phyloP scores from a whole-genome alignment of 2,888 invertebrate species.

The Acanthopleura granulata region DNA sequence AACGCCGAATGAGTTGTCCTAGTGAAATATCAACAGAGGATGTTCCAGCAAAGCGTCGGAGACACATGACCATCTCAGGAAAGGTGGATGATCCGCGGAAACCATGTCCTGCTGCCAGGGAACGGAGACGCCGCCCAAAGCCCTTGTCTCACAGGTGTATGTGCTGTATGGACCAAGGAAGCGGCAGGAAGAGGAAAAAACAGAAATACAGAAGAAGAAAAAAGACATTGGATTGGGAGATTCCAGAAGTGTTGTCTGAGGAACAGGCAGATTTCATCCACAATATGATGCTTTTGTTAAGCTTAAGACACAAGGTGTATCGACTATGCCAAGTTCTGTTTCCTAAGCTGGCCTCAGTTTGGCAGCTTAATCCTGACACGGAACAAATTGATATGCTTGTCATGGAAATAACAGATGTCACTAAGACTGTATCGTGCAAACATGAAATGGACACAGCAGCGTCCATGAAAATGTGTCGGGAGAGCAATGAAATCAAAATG shows the following conservation, averaged over 20 bases:
- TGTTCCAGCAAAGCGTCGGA: not conserved
- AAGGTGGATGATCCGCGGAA: not conserved
- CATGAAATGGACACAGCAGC: not conserved
- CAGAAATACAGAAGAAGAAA: not conserved
- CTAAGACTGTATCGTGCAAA: not conserved
- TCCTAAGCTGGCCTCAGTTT: constrained; percentile 27
- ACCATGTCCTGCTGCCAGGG: not conserved
- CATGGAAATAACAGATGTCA: constrained; percentile 26
- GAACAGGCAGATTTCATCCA: constrained; percentile 34
- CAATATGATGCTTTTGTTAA: constrained; percentile 29
- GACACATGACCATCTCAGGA: not conserved
- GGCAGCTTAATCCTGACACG: constrained; percentile 31
- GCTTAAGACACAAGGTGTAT: constrained; percentile 38
- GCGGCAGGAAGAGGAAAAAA: constrained; percentile 2
- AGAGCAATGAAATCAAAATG: not conserved
- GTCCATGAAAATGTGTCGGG: not conserved
- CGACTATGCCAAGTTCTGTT: constrained; percentile 36
- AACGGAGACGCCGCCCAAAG: constrained; percentile 6
- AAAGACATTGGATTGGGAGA: not conserved
- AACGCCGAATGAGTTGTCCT: not conserved
- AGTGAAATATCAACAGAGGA: not conserved
- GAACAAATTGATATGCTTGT: constrained; percentile 38
- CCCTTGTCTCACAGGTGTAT: not conserved
- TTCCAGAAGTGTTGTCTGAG: constrained; percentile 26
- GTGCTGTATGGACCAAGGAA: constrained; percentile 6